Conservation (phyloP, 2,888 invertebrate genomes). For the Cylloceria caligata region DNA sequence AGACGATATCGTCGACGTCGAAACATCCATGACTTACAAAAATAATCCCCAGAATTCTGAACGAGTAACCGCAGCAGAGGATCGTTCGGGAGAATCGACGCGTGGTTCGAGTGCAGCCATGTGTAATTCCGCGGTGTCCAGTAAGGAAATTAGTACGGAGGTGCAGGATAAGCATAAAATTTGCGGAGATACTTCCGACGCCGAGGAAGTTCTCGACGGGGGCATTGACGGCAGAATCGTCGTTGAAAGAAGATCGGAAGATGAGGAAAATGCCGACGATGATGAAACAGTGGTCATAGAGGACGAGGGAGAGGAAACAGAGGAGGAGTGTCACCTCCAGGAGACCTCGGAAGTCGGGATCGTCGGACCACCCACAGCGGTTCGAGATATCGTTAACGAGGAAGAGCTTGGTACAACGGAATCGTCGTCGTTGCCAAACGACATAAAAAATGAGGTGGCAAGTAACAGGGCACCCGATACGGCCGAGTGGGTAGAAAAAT, state of each 20-base stretch:
- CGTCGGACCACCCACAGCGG: constrained; percentile 80
- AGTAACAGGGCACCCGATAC: constrained; percentile 71
- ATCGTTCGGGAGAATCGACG: background rate
- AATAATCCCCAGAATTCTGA: constrained; percentile 19
- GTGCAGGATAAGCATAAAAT: background rate
- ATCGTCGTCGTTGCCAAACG: constrained; percentile 76
- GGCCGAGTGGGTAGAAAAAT: constrained; percentile 82
- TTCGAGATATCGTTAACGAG: constrained; percentile 78
- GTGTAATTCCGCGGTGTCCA: background rate
- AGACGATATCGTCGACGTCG: constrained; percentile 1
- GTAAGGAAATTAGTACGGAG: background rate
- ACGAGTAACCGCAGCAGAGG: constrained; percentile 11
- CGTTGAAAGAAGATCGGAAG: background rate
- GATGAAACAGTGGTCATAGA: constrained; percentile 64
- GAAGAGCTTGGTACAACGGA: constrained; percentile 75
- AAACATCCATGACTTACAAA: constrained; percentile 30
- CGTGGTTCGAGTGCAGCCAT: background rate
- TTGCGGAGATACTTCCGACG: constrained; percentile 29
- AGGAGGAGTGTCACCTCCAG: constrained; percentile 50
- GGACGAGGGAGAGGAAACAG: constrained; percentile 59
- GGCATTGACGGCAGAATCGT: background rate
- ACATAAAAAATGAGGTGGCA: constrained; percentile 59
- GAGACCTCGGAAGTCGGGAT: constrained; percentile 78
- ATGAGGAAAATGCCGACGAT: constrained; percentile 39
- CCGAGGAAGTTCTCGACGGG: background rate